Evolutionary conservation across 2,888 invertebrate species (phyloP), one percentile per base, ranked within the genome.

Genomic region (Agrenia bidenticulata): DNA sequence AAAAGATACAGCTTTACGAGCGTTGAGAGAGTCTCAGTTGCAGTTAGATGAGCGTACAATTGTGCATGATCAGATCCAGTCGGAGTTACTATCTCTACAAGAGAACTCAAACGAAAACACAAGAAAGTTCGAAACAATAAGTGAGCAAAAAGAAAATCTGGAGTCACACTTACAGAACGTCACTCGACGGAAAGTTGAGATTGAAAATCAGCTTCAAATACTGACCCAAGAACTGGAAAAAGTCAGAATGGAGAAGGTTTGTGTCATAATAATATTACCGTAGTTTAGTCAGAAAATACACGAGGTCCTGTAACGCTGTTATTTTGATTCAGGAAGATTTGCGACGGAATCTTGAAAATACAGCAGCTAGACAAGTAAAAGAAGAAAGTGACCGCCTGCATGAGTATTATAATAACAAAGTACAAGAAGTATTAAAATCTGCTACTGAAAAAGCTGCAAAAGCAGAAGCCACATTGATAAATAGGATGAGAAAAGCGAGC

Each of bases 341-440:
- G 50, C 60, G 21, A 70, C 67, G 51, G 51, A 65, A 45, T 23
- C 64, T 13, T 32, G 58, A 67, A 23, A 59, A 51, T 42, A 65
- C 68, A 21, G 58, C 69, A 11, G 64, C 69, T 15, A 54, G 62
- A 21, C 61, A 62, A 58, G 50, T 67, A 26, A 65, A 67, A 19
- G 64, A 65, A 23, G 73, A 76, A 51, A 57, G 67, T 1, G 72
- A 74, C 13, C 63, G 67, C 61, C 70, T 76, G 4, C 74, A 76
- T 42, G 64, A 59, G 2, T 76, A 74, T 55, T 74, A 74, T 45
- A 72, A 70, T 24, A 54, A 32, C 9, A 72, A 76, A 55, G 64
- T 76, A 1, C 67, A 74, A 54, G 73, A 71, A 51, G 67, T 70
- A 39, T 49, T 74, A 11, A 66, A 63, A 26, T 57, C 63, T 1